Base-by-base conservation (phyloP, 2,888 invertebrate genomes). In the Phortica okadai region DNA sequence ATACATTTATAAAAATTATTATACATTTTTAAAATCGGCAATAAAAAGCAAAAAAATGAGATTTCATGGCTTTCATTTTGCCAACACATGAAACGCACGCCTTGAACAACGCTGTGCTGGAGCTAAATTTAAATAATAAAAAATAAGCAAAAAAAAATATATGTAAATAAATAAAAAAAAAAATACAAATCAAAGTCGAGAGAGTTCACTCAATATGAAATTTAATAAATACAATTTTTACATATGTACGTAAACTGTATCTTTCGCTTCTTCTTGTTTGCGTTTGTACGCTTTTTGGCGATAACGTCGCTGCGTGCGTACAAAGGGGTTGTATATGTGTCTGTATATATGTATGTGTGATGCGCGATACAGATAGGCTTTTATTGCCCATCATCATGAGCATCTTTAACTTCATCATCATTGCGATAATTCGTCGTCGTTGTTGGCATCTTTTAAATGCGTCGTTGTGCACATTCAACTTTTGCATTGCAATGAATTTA, bases 371-470 rank as follows among this genome's bases (percentile, higher is more conserved):
- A 56, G 45, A 64, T 44, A 66, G 42, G 66, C 67, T 21, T 73
- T 42, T 14, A 41, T 72, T n/a, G 44, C 41, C 59, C 62, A 25
- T 62, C 62, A 25, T 62, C 25, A 62, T 62, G 21, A 62, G 14
- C 59, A 59, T 59, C 4, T 4, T 25, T 8, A 59, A 21, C 59
- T 10, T 62, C 62, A 62, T 59, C 62, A 62, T 59, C 59, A 59
- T 62, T 25, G 62, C 25, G 16, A 25, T 16, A 67, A 67, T 67
- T 67, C 67, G 67, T 67, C 67, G 67, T 67, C n/a, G 67, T 42
- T 44, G 67, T 42, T 44, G 67, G 6, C 45, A 41, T 33, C 25
- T 41, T 14, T 33, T 33, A 33, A 33, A 33, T 33, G 50, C 45
- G 50, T 69, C 69, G 69, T 45, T 45, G 11, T 69, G 6, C 45